Conservation (phyloP, 2,113 vertebrate genomes). For the Calcarius ornatus region DNA sequence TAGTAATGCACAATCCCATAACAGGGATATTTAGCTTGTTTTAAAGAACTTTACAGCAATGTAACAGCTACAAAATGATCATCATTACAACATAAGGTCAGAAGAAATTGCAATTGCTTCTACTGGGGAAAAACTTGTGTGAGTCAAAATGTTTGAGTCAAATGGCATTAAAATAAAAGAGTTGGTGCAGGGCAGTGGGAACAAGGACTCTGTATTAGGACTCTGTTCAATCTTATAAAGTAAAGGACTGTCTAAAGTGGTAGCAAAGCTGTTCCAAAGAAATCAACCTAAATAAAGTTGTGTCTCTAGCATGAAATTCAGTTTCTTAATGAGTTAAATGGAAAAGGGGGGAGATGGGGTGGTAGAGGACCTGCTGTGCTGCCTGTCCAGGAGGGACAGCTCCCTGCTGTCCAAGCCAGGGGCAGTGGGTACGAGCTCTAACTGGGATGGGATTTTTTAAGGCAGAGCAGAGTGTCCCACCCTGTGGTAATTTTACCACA, state of each 20-base stretch:
- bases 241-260: not conserved
- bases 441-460: not conserved
- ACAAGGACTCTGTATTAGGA: not conserved
- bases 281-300: not conserved
- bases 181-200: not conserved
- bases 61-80: not conserved
- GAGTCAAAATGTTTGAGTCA: not conserved
- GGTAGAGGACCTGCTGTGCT: not conserved
- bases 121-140: not conserved
- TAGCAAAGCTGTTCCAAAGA: not conserved
- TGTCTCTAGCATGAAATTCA: not conserved
- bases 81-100: not conserved
- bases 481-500: not conserved
- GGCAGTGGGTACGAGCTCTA: not conserved
- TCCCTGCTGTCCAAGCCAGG: not conserved
- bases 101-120: not conserved
- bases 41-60: not conserved
- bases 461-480: not conserved
- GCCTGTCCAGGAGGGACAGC: not conserved
- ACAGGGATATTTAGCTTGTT: not conserved
- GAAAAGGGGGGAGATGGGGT: not conserved
- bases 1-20: not conserved
- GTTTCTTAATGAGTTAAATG: not conserved
- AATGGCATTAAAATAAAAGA: not conserved
- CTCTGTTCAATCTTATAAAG: not conserved